These are phyloP conservation scores for Mirounga angustirostris DNA, from an alignment of 2,113 vertebrate genomes.

Conservation along the genomic window DNA sequence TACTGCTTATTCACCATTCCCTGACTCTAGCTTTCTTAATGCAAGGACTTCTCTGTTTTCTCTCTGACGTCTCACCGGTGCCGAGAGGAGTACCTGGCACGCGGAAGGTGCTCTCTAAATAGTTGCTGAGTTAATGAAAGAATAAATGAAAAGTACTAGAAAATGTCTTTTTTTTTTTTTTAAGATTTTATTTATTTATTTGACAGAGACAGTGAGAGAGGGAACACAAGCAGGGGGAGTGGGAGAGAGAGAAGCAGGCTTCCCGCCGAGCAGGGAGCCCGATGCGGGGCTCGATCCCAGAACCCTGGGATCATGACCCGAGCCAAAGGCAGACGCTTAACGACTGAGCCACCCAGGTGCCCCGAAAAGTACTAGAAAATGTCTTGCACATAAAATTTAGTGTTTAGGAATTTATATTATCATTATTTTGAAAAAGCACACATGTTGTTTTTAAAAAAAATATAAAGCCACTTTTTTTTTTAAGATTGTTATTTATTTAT, in stretches of 20 bases:
- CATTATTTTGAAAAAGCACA: neutral
- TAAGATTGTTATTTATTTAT: too few species aligned
- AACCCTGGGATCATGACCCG: too few species aligned
- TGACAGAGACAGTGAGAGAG: too few species aligned
- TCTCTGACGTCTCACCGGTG: neutral
- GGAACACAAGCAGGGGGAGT: too few species aligned
- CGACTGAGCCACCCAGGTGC: too few species aligned
- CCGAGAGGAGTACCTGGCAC: neutral
- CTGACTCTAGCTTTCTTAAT: neutral
- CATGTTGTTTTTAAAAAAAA: neutral
- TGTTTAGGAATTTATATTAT: neutral
- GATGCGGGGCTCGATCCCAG: too few species aligned
- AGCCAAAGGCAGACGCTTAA: too few species aligned
- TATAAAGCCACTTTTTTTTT: neutral
- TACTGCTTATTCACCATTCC: accelerated
- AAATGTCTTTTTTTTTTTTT: neutral
- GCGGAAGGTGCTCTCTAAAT: neutral
- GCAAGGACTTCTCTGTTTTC: neutral
- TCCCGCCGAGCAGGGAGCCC: too few species aligned
- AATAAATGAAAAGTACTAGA: neutral
- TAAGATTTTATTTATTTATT: too few species aligned
- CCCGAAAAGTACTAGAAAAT: neutral
- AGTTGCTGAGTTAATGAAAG: neutral
- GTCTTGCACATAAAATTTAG: neutral
- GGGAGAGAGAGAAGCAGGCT: too few species aligned